Base-by-base conservation (phyloP, 1,140 invertebrate genomes). In the Hyposmocoma kahamanoa region DNA sequence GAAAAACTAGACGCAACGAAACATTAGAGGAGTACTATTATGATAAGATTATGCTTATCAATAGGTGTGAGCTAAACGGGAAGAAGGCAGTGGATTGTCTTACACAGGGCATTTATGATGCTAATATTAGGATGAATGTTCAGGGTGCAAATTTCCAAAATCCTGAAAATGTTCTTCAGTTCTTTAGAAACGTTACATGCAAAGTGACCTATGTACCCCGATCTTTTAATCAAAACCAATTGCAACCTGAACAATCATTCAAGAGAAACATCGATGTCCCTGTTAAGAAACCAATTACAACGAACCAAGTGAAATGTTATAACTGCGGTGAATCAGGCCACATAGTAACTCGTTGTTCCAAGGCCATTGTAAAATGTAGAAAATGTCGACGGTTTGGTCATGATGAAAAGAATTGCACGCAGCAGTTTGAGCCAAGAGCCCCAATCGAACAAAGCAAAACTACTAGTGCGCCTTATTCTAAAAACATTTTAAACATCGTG, bases 1-100 rank as follows among this genome's bases (percentile, higher is more conserved):
- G 47, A 19, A 48, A 24, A 41, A 48, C 19, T 39, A 38, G 24
- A 19, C n/a, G 47, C 3, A 2, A 24, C 17, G 47, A 48, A 22
- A 48, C 34, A 24, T 19, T 48, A 17, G 47, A 39, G 22, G 32
- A 48, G 19, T 48, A 48, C 13, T 48, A 22, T 24, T 48, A 48
- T 28, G 47, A 48, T 21, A 48, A 48, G 22, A 39, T 48, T 6
- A 9, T 18, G 19, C 15, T 39, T 3, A 41, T 48, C 22, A 48
- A 48, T 28, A 18, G 47, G 9, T 48, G 47, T 18, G n/a, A 48
- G 24, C 8, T 48, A 19, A 38, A 5, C 3, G 47, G 47, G 5
- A 11, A 6, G 1, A 21, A 48, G 5, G 36, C 47, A 6, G 47
- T 48, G 11, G 32, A 48, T 13, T 48, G 38, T 18, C n/a, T 48